phyloP scores from a whole-genome alignment of 35 echinoderm and acorn worm species.

The Acanthaster planci region DNA sequence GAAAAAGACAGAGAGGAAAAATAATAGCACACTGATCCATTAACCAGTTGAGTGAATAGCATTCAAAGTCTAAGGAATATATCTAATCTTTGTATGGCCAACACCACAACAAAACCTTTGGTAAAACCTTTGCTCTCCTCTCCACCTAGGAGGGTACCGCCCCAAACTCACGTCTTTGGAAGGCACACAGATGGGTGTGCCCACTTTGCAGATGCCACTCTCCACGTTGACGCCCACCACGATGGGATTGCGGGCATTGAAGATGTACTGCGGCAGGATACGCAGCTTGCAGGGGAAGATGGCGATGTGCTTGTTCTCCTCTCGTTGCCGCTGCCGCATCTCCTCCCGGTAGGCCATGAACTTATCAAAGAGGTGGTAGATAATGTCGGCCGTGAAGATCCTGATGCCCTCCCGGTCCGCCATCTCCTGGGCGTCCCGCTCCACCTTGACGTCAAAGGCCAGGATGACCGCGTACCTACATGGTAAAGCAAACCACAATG shows the following conservation, averaged over 20 bases:
- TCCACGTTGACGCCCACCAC: constrained; percentile 85
- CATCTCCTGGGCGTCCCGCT: constrained; percentile 95
- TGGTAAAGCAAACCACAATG: background rate
- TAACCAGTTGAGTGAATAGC: no score
- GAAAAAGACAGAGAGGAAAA: no score
- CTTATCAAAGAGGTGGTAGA: constrained; percentile 95
- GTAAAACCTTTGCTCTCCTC: no score
- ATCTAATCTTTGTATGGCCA: no score
- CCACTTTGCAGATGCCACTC: constrained; percentile 81
- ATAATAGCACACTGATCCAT: no score
- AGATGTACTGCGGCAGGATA: constrained; percentile 75
- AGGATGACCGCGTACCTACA: constrained; percentile 94
- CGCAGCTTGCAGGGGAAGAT: constrained; percentile 95
- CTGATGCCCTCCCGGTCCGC: constrained; percentile 92
- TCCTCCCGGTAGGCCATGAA: constrained; percentile 84
- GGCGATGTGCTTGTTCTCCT: constrained; percentile 93
- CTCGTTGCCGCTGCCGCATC: constrained; percentile 59
- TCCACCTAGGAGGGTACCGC: background rate
- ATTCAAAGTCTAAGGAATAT: no score
- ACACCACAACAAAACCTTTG: no score
- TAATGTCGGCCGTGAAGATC: constrained; percentile 97
- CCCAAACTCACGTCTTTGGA: constrained; percentile 89
- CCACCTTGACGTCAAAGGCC: constrained; percentile 93
- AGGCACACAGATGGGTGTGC: constrained; percentile 92
- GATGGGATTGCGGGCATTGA: constrained; percentile 94